These are phyloP conservation scores for Sander lucioperca DNA, from an alignment of 2,113 vertebrate species.

Conservation along the genomic window DNA sequence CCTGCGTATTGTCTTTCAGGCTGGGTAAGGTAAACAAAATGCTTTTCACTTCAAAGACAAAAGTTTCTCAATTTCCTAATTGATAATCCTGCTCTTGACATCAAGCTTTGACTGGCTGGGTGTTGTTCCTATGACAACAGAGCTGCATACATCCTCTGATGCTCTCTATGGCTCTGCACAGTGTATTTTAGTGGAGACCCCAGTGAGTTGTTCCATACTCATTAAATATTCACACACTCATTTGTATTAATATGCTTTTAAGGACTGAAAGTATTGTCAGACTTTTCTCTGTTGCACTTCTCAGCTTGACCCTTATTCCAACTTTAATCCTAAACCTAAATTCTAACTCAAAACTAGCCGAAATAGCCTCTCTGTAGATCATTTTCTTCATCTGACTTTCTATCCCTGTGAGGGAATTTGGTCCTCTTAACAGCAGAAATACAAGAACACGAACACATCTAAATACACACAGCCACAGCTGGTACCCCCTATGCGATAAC, in stretches of 20 bases:
- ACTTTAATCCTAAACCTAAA: neutral
- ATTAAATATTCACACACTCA: conserved; percentile 30
- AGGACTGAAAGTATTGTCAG: conserved; percentile 1
- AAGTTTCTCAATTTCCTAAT: conserved; percentile 67
- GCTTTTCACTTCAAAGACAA: conserved; percentile 71
- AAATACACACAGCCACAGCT: conserved; percentile 33
- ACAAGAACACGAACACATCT: conserved; percentile 21
- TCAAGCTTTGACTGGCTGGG: conserved; percentile 23
- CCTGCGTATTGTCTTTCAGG: conserved; percentile 34
- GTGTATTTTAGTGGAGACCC: conserved; percentile 55
- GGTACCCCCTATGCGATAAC: conserved; percentile 65
- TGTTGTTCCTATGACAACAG: conserved; percentile 73
- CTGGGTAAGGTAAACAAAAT: conserved; percentile 62
- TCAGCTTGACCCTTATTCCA: conserved; percentile 16
- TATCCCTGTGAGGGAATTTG: conserved; percentile 33
- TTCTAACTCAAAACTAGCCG: conserved; percentile 9
- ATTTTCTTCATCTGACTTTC: conserved; percentile 17
- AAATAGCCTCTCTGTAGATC: conserved; percentile 2
- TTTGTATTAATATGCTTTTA: conserved; percentile 36
- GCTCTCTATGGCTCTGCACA: conserved; percentile 16
- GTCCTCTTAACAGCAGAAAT: conserved; percentile 35
- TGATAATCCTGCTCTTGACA: conserved; percentile 66
- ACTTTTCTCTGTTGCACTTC: neutral
- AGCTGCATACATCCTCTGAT: conserved; percentile 42
- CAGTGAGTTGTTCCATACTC: conserved; percentile 46